phyloP scores from a whole-genome alignment of 2,113 vertebrate genomes.

The Planiliza haematocheilus region DNA sequence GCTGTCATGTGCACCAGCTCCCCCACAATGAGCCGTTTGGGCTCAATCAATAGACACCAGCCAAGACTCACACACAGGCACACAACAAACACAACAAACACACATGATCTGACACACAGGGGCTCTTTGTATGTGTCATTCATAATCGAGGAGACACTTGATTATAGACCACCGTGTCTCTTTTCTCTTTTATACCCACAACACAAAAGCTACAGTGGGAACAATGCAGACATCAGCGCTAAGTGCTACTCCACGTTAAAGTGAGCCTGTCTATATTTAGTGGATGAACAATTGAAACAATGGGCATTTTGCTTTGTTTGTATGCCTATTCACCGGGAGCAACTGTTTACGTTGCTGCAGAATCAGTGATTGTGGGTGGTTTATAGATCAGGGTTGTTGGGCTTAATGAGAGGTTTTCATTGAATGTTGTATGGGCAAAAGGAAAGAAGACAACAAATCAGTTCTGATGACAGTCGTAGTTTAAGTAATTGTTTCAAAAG shows the following conservation, averaged over 20 bases:
- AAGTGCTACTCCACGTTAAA: slow-evolving; percentile 48
- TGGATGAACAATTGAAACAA: slow-evolving; percentile 47
- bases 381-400: slow-evolving; percentile 46
- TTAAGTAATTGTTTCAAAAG: slow-evolving; percentile 26
- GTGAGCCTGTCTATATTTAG: slow-evolving; percentile 53
- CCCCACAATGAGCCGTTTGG: slow-evolving; percentile 48
- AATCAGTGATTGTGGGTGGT: slow-evolving; percentile 45
- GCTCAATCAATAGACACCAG: slow-evolving; percentile 61
- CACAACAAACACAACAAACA: slow-evolving; percentile 28
- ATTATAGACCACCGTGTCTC: slow-evolving; percentile 58
- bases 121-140: slow-evolving; percentile 69
- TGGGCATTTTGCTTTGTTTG: slow-evolving; percentile 45
- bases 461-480: slow-evolving; percentile 45
- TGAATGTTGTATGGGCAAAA: slow-evolving; percentile 45
- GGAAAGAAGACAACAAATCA: slow-evolving; percentile 44
- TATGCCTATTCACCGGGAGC: slow-evolving; percentile 39
- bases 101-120: slow-evolving; percentile 54
- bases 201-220: slow-evolving; percentile 60
- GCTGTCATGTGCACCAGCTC: slow-evolving; percentile 51
- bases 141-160: slow-evolving; percentile 56
- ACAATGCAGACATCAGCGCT: slow-evolving; percentile 61
- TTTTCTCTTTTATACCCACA: slow-evolving; percentile 52
- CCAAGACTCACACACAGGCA: slow-evolving; percentile 25
- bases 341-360: slow-evolving; percentile 40
- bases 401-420: slow-evolving; percentile 52